phyloP scores from a whole-genome alignment of 1,140 invertebrate species.

The Drosophila melanica region DNA sequence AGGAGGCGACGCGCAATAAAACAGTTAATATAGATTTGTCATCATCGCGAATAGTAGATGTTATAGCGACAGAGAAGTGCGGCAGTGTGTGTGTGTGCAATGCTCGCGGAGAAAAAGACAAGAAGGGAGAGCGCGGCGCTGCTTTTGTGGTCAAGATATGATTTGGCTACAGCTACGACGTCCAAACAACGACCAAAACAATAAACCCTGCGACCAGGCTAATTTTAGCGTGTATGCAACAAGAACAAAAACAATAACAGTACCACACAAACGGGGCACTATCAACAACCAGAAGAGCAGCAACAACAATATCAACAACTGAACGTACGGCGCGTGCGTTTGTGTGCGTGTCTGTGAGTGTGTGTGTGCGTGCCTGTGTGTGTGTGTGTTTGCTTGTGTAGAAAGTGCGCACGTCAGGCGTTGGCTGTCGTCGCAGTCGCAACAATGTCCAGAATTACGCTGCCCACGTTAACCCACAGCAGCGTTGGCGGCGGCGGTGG shows the following conservation, averaged over 20 bases:
- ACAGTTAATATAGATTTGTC: constrained; percentile 11
- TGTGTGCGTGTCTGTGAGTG: constrained; percentile 40
- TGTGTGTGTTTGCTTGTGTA: constrained; percentile 46
- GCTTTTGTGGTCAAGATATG: constrained; percentile 63
- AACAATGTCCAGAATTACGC: constrained; percentile 64
- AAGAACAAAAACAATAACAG: constrained; percentile 45
- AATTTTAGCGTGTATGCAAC: constrained; percentile 45
- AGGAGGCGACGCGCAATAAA: constrained; percentile 47
- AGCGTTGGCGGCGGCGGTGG: constrained; percentile 19
- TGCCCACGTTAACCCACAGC: constrained; percentile 59
- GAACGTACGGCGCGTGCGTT: constrained; percentile 38
- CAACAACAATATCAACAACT: constrained; percentile 48
- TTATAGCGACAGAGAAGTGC: constrained; percentile 1
- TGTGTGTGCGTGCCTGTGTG: constrained; percentile 12
- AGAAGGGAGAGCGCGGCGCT: constrained; percentile 42
- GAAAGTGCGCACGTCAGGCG: constrained; percentile 63
- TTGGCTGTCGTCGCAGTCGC: constrained; percentile 49
- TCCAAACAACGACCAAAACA: constrained; percentile 53
- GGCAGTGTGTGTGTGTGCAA: constrained; percentile 36
- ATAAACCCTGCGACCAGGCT: constrained; percentile 52
- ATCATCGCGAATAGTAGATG: constrained; percentile 18
- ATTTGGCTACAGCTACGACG: constrained; percentile 52
- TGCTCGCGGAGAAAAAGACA: constrained; percentile 36
- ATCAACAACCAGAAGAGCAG: constrained; percentile 18
- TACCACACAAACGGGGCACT: constrained; percentile 22